A percentile compares a stretch with the other conserved stretches of the same genome.
phyloP scores from a whole-genome alignment of 1,140 invertebrate genomes.

The Cotesia glomerata region DNA sequence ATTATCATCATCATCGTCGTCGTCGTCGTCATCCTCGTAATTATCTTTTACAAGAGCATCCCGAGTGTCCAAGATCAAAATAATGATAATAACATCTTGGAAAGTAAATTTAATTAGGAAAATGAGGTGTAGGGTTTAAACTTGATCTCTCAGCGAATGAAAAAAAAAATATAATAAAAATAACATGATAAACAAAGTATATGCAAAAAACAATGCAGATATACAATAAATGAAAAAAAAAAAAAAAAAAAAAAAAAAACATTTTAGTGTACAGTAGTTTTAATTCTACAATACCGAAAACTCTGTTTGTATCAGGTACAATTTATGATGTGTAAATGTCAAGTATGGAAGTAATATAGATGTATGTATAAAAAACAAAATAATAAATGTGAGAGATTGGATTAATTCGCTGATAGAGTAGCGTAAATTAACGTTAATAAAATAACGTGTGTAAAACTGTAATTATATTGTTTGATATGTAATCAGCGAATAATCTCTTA shows the following conservation, averaged over 20 bases:
- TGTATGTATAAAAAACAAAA: conserved; percentile 26
- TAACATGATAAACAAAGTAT: too few relatives aligned
- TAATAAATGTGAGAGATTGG: background rate
- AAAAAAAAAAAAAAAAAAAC: background rate
- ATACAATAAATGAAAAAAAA: background rate
- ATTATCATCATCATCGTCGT: too few relatives aligned
- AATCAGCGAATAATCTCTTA: conserved; percentile 52
- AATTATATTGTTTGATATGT: conserved; percentile 28
- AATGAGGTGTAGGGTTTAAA: too few relatives aligned
- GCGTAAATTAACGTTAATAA: conserved; percentile 11
- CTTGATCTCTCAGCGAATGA: background rate
- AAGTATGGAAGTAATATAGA: background rate
- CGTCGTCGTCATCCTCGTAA: too few relatives aligned
- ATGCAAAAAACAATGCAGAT: too few relatives aligned
- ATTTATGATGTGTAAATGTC: too few relatives aligned
- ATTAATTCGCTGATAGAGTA: too few relatives aligned
- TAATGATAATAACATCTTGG: conserved; percentile 27
- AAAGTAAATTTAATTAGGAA: too few relatives aligned
- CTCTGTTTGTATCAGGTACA: too few relatives aligned
- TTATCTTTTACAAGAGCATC: too few relatives aligned
- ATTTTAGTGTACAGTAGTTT: background rate
- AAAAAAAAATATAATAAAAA: background rate
- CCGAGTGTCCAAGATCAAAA: too few relatives aligned
- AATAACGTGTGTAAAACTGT: conserved; percentile 4
- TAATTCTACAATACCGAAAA: too few relatives aligned